These are phyloP conservation scores for Sisyra nigra DNA, from an alignment of 2,888 invertebrate genomes.

Conservation along the genomic window DNA sequence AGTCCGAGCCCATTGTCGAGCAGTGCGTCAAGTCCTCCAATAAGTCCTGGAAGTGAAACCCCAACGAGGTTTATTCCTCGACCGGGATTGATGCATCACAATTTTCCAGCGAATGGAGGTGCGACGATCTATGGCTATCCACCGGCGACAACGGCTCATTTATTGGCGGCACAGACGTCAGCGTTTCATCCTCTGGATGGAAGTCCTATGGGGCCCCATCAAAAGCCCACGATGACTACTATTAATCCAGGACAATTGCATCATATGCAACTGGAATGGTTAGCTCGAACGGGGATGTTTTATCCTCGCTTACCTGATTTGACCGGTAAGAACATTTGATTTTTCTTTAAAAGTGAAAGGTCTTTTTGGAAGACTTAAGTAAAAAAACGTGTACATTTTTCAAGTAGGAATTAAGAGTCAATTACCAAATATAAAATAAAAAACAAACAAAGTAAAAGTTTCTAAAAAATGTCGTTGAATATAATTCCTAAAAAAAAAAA, in stretches of 20 bases:
- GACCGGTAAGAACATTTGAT: conserved; percentile 42
- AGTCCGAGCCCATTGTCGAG: conserved; percentile 30
- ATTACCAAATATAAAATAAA: not conserved
- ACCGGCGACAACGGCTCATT: conserved; percentile 36
- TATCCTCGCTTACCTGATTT: conserved; percentile 78
- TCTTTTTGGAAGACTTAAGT: not conserved
- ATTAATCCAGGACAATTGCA: conserved; percentile 33
- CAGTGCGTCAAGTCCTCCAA: conserved; percentile 64
- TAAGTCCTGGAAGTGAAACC: conserved; percentile 73
- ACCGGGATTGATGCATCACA: conserved; percentile 32
- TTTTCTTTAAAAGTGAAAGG: not conserved
- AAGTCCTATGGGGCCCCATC: conserved; percentile 13
- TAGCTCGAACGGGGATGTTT: conserved; percentile 83
- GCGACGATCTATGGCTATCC: conserved; percentile 27
- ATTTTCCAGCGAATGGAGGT: conserved; percentile 10
- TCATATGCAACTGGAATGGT: conserved; percentile 76
- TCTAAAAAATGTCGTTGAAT: not conserved
- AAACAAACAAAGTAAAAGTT: not conserved
- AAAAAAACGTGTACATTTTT: not conserved
- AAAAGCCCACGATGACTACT: conserved; percentile 20
- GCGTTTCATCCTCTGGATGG: conserved; percentile 38
- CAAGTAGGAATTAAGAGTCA: not conserved
- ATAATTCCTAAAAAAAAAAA: no score
- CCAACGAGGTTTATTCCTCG: conserved; percentile 37
- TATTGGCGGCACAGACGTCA: conserved; percentile 27